phyloP scores from a whole-genome alignment of 2,797 vertebrate species.

The Channallabes apus region DNA sequence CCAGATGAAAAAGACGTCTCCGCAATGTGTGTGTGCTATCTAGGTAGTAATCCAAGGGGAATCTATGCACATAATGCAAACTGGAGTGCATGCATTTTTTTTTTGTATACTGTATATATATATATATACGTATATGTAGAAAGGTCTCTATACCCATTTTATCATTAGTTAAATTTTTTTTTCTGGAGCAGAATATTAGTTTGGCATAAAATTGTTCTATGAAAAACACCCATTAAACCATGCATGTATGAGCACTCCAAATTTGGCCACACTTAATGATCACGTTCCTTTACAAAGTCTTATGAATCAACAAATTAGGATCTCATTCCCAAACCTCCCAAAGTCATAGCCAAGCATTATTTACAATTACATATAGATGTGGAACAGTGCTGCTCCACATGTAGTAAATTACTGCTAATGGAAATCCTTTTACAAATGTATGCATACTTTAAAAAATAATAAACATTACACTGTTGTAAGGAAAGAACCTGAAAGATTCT shows the following conservation, averaged over 20 bases:
- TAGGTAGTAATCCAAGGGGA: neutral
- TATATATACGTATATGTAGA: too few relatives aligned
- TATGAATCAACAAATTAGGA: neutral
- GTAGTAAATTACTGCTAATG: neutral
- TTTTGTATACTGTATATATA: too few relatives aligned
- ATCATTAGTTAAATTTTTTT: neutral
- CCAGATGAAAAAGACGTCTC: too few relatives aligned
- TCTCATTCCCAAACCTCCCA: neutral
- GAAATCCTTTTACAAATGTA: neutral
- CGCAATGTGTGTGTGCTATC: too few relatives aligned
- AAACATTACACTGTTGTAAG: neutral
- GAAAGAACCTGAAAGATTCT: neutral
- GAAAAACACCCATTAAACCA: slow-evolving; percentile 22
- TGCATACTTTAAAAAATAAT: neutral
- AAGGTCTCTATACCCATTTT: neutral
- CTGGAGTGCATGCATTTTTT: neutral
- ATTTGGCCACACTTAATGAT: neutral
- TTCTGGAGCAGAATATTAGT: neutral
- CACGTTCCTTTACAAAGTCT: neutral
- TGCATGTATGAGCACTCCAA: slow-evolving; percentile 1
- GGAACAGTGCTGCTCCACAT: neutral
- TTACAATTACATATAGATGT: neutral
- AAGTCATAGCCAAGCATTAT: neutral
- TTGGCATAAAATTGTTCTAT: neutral
- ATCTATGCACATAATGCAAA: neutral